A percentile compares a stretch with the other conserved stretches of the same genome.
These are phyloP conservation scores for Metopolophium dirhodum DNA, from an alignment of 1,140 invertebrate genomes.

Conservation along the genomic window DNA sequence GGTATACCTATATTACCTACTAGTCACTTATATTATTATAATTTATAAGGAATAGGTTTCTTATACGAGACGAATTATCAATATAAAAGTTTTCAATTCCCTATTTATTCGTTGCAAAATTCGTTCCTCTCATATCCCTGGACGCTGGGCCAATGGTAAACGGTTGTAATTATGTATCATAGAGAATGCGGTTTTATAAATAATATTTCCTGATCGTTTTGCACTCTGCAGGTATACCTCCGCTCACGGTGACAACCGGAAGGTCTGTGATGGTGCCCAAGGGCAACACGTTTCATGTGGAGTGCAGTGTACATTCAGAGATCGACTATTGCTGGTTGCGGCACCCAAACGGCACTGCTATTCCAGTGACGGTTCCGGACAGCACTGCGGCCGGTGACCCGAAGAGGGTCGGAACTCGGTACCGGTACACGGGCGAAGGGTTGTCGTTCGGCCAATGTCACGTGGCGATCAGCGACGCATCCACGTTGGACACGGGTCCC, in stretches of 20 bases:
- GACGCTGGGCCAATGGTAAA: too few relatives aligned
- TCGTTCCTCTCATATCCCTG: too few relatives aligned
- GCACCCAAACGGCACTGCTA: constrained; percentile 38
- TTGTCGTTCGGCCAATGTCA: constrained; percentile 38
- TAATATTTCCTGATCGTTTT: background rate
- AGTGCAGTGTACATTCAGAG: constrained; percentile 15
- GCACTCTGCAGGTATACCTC: background rate
- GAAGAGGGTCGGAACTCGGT: background rate
- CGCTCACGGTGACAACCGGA: background rate
- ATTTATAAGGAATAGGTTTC: too few relatives aligned
- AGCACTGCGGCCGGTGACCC: background rate
- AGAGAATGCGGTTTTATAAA: too few relatives aligned
- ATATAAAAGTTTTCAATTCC: too few relatives aligned
- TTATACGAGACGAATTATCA: too few relatives aligned
- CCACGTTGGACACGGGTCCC: background rate
- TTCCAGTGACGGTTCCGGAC: background rate
- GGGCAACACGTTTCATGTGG: constrained; percentile 31
- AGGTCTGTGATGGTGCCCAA: background rate
- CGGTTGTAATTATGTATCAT: too few relatives aligned
- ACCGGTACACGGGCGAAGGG: constrained; percentile 41
- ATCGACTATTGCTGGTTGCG: constrained; percentile 49
- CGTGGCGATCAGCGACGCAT: background rate
- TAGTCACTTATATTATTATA: too few relatives aligned
- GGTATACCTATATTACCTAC: too few relatives aligned
- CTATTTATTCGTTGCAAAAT: too few relatives aligned